phyloP scores from a whole-genome alignment of 1,140 invertebrate species.

The Popillia japonica region DNA sequence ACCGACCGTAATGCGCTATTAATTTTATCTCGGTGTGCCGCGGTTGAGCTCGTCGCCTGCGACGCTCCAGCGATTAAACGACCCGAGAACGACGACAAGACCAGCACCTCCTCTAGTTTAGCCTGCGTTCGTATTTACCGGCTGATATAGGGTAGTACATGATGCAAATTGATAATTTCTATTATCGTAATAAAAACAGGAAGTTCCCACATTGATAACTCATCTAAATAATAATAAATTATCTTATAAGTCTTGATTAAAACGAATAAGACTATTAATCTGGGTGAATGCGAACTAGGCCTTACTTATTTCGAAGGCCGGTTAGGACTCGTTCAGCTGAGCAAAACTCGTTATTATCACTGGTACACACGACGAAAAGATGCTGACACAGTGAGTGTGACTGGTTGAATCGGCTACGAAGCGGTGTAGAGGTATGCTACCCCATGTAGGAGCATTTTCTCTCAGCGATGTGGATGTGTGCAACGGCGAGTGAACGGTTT shows the following conservation, averaged over 20 bases:
- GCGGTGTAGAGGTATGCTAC: neutral
- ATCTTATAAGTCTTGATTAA: no score
- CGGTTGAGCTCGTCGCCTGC: neutral
- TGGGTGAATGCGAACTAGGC: no score
- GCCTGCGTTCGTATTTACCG: no score
- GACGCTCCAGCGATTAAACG: neutral
- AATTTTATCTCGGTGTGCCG: slow-evolving; percentile 2
- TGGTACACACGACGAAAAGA: neutral
- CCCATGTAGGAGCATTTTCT: neutral
- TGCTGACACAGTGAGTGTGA: neutral
- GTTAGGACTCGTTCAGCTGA: neutral
- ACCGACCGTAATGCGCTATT: neutral
- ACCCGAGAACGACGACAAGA: neutral
- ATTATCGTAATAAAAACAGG: no score
- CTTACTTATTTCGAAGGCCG: neutral
- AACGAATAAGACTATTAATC: no score
- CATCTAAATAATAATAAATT: no score
- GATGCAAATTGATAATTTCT: no score
- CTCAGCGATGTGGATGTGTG: neutral
- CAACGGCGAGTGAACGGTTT: neutral
- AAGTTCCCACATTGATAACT: no score
- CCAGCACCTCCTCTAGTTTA: no score
- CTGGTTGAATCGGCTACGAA: neutral
- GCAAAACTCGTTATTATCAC: neutral
- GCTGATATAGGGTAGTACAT: no score